Evolutionary conservation across 2,888 invertebrate species (phyloP).

Genomic region (Phorcus lineatus): DNA sequence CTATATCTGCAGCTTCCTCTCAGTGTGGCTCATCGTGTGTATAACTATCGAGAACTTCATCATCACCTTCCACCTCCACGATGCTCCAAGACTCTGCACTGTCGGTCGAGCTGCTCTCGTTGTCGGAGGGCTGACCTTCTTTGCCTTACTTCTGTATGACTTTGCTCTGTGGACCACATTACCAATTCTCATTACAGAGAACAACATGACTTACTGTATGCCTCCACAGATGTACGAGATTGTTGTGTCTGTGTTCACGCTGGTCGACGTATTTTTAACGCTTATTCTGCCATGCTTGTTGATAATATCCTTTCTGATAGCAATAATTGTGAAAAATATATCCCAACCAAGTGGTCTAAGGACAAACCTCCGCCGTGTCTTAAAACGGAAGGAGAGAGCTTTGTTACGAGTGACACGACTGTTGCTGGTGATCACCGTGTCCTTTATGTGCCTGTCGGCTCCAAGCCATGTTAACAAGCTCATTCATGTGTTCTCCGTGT

Average conservation of each 20-base stretch:
- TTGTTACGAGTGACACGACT: constrained; percentile 58
- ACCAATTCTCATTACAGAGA: background rate
- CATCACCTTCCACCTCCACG: constrained; percentile 58
- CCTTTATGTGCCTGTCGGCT: constrained; percentile 55
- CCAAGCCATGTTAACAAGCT: constrained; percentile 61
- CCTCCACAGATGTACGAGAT: constrained; percentile 42
- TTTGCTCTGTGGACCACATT: constrained; percentile 41
- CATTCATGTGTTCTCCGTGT: constrained; percentile 45
- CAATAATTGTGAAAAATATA: constrained; percentile 51
- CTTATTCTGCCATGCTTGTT: constrained; percentile 53
- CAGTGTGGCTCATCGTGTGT: constrained; percentile 88
- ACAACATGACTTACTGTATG: constrained; percentile 40
- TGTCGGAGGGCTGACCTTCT: constrained; percentile 43
- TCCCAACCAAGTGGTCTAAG: constrained; percentile 30
- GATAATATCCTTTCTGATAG: constrained; percentile 52
- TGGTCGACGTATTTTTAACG: constrained; percentile 53
- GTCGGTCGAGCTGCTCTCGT: constrained; percentile 52
- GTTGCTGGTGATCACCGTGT: constrained; percentile 60
- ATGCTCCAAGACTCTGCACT: constrained; percentile 54
- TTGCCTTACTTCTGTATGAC: constrained; percentile 43
- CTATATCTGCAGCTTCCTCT: constrained; percentile 64
- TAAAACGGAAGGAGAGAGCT: constrained; percentile 55
- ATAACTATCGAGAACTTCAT: constrained; percentile 91
- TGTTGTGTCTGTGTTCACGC: constrained; percentile 49
- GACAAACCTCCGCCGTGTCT: constrained; percentile 38